These are phyloP conservation scores for Vollenhovia emeryi DNA, from an alignment of 1,140 invertebrate species.

Conservation along the genomic window DNA sequence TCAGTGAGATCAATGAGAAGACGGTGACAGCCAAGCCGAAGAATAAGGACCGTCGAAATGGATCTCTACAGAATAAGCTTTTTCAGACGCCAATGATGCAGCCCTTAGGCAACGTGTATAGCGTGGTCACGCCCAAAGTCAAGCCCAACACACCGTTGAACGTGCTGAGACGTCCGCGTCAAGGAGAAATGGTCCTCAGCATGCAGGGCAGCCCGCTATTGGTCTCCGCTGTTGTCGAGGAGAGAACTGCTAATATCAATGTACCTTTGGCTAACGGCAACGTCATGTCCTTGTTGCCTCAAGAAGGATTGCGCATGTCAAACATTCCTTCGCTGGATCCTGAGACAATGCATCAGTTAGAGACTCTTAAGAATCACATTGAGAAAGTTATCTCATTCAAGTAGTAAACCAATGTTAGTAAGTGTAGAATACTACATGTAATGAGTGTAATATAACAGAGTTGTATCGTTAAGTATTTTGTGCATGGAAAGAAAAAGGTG, in stretches of 20 bases:
- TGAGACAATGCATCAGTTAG: conserved; percentile 85
- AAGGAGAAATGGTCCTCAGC: conserved; percentile 89
- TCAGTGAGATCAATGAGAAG: conserved; percentile 58
- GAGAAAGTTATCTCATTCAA: conserved; percentile 84
- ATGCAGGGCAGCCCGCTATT: conserved; percentile 89
- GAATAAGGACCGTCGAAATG: neutral
- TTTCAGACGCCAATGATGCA: conserved; percentile 77
- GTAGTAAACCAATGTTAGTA: conserved; percentile 9
- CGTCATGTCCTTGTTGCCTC: conserved; percentile 87
- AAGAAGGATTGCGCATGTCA: conserved; percentile 85
- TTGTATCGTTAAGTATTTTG: neutral
- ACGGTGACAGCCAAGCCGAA: conserved; percentile 18
- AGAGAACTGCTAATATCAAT: conserved; percentile 87
- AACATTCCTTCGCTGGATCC: conserved; percentile 85
- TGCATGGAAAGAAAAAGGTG: neutral
- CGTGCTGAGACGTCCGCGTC: conserved; percentile 87
- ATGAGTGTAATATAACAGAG: conserved; percentile 16
- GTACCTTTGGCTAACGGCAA: conserved; percentile 87
- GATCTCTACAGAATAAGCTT: conserved; percentile 33
- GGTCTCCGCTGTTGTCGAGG: conserved; percentile 83
- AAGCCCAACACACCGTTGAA: conserved; percentile 87
- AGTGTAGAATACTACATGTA: neutral
- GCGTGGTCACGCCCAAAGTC: conserved; percentile 83
- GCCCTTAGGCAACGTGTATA: conserved; percentile 25
- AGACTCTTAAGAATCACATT: conserved; percentile 86